Conservation (phyloP, 2,888 invertebrate species). For the Oxycera nigricornis region DNA sequence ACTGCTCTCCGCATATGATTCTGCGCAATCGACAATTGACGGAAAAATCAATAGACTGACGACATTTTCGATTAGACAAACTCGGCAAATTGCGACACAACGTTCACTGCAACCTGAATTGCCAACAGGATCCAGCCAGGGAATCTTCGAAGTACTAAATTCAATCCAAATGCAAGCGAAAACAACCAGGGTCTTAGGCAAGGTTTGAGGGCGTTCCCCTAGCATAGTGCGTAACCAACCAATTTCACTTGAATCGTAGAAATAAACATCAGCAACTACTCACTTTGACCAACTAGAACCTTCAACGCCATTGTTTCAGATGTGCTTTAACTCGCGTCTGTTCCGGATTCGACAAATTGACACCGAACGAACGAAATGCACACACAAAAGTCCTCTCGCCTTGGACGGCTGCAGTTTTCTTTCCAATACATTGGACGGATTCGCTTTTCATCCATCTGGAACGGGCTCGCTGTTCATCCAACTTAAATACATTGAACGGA, state of each 20-base stretch:
- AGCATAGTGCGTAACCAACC: not conserved
- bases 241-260: not conserved
- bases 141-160: too few relatives aligned
- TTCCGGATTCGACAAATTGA: not conserved
- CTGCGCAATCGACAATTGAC: slow-evolving; percentile 11
- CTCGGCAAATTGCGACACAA: slow-evolving; percentile 26
- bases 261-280: slow-evolving; percentile 67
- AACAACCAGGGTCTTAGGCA: not conserved
- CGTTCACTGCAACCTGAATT: not conserved
- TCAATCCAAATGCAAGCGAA: not conserved
- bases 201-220: slow-evolving; percentile 30
- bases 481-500: too few relatives aligned
- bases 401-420: too few relatives aligned
- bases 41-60: too few relatives aligned
- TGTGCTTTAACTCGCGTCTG: not conserved
- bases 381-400: slow-evolving; percentile 15
- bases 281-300: slow-evolving; percentile 85
- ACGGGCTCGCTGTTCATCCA: too few relatives aligned
- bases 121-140: too few relatives aligned
- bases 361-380: slow-evolving; percentile 28
- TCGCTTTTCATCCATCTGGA: too few relatives aligned
- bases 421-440: too few relatives aligned
- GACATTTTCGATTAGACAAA: not conserved
- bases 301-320: slow-evolving; percentile 78
- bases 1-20: slow-evolving; percentile 10